Evolutionary conservation across 2,888 invertebrate genomes (phyloP), one percentile per base, ranked within the genome.

Genomic region (Drosophila pseudotakahashii): DNA sequence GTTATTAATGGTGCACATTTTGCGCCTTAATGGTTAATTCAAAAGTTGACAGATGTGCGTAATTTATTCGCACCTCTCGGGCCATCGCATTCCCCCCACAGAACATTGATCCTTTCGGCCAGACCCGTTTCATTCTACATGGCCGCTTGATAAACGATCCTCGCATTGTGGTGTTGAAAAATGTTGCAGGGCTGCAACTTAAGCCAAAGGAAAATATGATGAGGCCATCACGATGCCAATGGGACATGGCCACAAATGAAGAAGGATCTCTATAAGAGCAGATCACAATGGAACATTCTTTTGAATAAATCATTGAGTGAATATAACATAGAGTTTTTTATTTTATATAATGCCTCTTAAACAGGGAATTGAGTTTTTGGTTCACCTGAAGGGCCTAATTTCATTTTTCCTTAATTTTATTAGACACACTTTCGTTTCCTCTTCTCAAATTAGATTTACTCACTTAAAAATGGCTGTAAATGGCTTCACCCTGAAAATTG

Each of bases 1-100:
- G 92, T 90, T 92, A 91, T 92, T 91, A 92, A 92, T 92, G 91
- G 90, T 89, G 90, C 91, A 90, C 91, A 91, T 90, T 92, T 90
- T 90, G 90, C 86, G 91, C 89, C 90, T 91, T 91, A 91, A 92
- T 92, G 91, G 91, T 89, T 89, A 91, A 92, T 91, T 92, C 92
- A 92, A 90, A 90, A 90, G 90, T 89, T 91, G 91, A 91, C 91
- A 91, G 91, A 91, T 91, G 90, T 91, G 90, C 90, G 90, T 90
- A 90, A 91, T 91, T 91, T 90, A 91, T 90, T 86, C 79, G 81
- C 83, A 78, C 84, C 84, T 85, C 79, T 76, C 76, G 58, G 67
- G 71, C 11, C 58, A 61, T 61, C 36, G 52, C 45, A 36, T 19
- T 36, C n/a, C 44, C 41, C 45, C 34, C 52, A 9, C 48, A 14